phyloP scores from a whole-genome alignment of 2,113 vertebrate species.

The Astur gentilis region DNA sequence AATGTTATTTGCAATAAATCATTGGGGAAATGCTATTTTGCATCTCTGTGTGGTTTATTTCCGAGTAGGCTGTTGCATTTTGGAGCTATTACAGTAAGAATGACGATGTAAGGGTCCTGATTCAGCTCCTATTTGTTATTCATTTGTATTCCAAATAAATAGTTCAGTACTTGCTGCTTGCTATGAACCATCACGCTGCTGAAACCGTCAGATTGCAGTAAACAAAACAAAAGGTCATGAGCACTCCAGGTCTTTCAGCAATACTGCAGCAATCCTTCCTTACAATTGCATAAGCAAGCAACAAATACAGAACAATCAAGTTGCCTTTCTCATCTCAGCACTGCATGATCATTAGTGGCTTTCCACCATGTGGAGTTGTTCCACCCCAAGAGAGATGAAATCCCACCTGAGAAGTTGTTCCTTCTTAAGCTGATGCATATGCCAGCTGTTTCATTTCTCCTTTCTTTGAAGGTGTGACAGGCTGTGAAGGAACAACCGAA shows the following conservation, averaged over 20 bases:
- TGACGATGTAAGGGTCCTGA: neutral
- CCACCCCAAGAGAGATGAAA: slow-evolving; percentile 1
- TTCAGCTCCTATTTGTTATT: neutral
- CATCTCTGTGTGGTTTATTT: neutral
- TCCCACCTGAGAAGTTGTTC: neutral
- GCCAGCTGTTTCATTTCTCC: neutral
- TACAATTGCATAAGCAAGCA: neutral
- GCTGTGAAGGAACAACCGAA: neutral
- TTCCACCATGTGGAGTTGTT: neutral
- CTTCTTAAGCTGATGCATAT: neutral
- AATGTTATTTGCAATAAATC: neutral
- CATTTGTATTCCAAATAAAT: neutral
- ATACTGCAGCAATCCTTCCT: neutral
- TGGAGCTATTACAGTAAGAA: neutral
- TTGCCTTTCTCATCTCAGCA: neutral
- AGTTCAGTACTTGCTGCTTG: neutral
- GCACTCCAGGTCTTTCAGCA: neutral
- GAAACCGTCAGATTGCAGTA: neutral
- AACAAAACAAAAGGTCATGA: neutral
- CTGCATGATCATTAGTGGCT: neutral
- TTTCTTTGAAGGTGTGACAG: neutral
- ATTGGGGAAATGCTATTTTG: neutral
- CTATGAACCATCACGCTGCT: neutral
- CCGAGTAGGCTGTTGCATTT: neutral
- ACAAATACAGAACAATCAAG: neutral